A percentile compares a stretch with the other conserved stretches of the same genome.
phyloP scores from a whole-genome alignment of 2,888 invertebrate species.

The Cataglyphis rosenhaueri region DNA sequence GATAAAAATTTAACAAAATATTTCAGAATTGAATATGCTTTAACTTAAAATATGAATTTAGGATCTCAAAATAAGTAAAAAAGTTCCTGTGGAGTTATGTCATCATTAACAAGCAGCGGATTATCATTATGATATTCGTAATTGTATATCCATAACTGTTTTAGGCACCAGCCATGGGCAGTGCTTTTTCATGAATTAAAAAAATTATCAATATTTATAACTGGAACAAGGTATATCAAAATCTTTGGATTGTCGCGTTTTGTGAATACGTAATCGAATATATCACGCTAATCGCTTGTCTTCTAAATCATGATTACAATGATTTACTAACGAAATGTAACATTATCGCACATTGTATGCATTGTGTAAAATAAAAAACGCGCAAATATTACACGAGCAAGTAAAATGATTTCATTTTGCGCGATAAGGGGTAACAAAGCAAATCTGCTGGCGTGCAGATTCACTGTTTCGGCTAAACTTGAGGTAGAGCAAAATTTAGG shows the following conservation, averaged over 20 bases:
- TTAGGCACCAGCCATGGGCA: conserved; percentile 44
- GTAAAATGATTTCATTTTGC: conserved; percentile 22
- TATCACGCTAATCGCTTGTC: neutral
- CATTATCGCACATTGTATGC: neutral
- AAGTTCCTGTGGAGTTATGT: conserved; percentile 1
- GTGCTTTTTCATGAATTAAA: conserved; percentile 21
- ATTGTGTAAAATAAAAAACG: conserved; percentile 32
- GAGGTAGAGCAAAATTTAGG: conserved; percentile 79
- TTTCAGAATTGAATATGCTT: neutral
- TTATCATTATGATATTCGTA: conserved; percentile 22
- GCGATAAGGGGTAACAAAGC: conserved; percentile 27
- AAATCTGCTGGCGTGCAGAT: conserved; percentile 37
- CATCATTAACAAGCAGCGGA: conserved; percentile 11
- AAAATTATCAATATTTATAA: conserved; percentile 9
- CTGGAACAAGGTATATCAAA: neutral
- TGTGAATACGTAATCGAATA: neutral
- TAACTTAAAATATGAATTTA: neutral
- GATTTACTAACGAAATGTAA: neutral
- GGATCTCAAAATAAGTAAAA: neutral
- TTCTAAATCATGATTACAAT: neutral
- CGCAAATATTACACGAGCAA: conserved; percentile 14
- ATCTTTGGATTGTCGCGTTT: conserved; percentile 24
- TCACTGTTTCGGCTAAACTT: conserved; percentile 68
- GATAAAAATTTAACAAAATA: neutral
- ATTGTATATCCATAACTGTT: neutral